Percentiles rank a stretch among this genome's conserved stretches.
phyloP scores from a whole-genome alignment of 2,888 invertebrate species.

The Clanis bilineata region DNA sequence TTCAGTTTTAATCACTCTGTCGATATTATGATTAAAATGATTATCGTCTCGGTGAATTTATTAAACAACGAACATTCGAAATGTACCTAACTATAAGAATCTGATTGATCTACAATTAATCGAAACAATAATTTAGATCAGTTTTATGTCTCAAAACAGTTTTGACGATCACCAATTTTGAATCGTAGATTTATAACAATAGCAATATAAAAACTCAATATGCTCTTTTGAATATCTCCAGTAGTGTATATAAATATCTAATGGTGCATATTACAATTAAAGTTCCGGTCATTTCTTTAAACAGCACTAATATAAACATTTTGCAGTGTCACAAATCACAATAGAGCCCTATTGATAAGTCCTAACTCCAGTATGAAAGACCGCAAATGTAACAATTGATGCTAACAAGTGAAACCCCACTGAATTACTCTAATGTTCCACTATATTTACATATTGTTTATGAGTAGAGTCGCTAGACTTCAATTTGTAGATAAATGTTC shows the following conservation, averaged over 20 bases:
- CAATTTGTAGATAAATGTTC: constrained; percentile 71
- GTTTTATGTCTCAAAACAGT: background rate
- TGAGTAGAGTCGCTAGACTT: constrained; percentile 78
- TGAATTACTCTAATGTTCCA: constrained; percentile 28
- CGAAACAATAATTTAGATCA: constrained; percentile 21
- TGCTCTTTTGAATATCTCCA: constrained; percentile 4
- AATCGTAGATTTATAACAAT: constrained; percentile 6
- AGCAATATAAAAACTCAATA: background rate
- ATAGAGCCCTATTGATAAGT: background rate
- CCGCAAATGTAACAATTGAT: background rate
- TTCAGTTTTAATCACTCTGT: background rate
- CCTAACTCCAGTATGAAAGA: background rate
- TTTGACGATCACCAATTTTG: background rate
- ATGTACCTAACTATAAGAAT: constrained; percentile 48
- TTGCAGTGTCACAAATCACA: background rate
- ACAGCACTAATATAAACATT: constrained; percentile 1
- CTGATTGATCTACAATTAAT: constrained; percentile 28
- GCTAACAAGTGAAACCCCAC: constrained; percentile 22
- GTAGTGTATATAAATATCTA: constrained; percentile 8
- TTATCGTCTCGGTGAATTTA: constrained; percentile 53
- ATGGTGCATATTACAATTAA: background rate
- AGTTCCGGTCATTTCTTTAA: background rate
- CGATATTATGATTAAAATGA: constrained; percentile 23
- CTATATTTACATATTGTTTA: constrained; percentile 46
- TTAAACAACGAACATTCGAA: constrained; percentile 68